Evolutionary conservation across 2,797 vertebrate genomes (phyloP), one percentile per base, ranked within the genome.

Genomic region (Rhinophrynus dorsalis): DNA sequence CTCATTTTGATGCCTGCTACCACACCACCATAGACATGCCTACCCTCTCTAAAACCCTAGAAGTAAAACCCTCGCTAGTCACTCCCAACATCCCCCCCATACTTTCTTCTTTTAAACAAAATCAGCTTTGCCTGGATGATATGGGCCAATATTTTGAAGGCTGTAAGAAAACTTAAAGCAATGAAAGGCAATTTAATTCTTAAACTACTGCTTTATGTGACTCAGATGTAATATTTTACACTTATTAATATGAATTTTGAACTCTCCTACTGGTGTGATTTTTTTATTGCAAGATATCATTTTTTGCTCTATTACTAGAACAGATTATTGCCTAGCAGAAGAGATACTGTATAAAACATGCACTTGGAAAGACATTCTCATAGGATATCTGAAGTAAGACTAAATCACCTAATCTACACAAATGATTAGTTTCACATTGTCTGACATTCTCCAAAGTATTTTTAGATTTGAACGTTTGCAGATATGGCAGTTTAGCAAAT

Each of bases 381-480:
- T 30, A 56, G 50, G 50, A 64, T 56, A 37, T 55, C 37, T 56
- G 37, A 63, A 56, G 54, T 72, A 17, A 37, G 27, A 32, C 24
- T 65, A 59, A 72, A 72, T 59, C 61, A 56, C 40, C 24, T 57
- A 72, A 66, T 72, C 44, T 64, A 47, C 44, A 40, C 68, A 40
- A 42, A 57, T 64, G 68, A 72, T 64, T 72, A 72, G 42, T 57
- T 72, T 72, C 68, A 64, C 68, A 50, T 72, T 72, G 63, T 37
- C 32, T 63, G 52, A 72, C 42, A 58, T 72, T 58, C 52, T 42
- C 38, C 6, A 40, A 72, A 65, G 68, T 64, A 64, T 72, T 63
- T 72, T 57, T 72, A 50, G 51, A 71, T 63, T 57, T 40, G 6
- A 56, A 68, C 59, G 66, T 63, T 63, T 64, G 24, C 20, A 72